Conservation (phyloP, 2,113 vertebrate genomes). For the Parus major region DNA sequence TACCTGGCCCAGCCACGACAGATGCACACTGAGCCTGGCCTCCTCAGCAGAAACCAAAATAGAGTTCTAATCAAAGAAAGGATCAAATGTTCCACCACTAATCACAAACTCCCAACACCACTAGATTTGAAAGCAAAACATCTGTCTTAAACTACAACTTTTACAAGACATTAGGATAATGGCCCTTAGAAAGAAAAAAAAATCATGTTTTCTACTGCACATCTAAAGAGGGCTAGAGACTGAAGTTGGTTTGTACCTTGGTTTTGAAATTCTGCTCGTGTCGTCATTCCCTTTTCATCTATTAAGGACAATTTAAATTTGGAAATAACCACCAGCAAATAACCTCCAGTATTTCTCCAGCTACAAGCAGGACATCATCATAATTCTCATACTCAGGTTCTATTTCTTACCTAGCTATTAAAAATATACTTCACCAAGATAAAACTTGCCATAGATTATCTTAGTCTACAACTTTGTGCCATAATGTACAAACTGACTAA, state of each 20-base stretch:
- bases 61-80: background rate
- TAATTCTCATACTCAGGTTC: background rate
- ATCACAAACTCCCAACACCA: background rate
- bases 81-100: background rate
- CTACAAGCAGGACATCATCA: background rate
- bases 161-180: background rate
- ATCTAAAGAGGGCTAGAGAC: background rate
- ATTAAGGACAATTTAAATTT: background rate
- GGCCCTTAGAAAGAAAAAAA: background rate
- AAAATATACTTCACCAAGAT: background rate
- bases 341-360: background rate
- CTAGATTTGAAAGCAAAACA: background rate
- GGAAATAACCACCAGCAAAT: background rate
- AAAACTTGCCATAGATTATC: background rate
- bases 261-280: background rate
- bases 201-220: background rate
- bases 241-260: background rate
- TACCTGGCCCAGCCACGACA: background rate
- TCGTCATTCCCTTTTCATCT: background rate
- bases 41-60: background rate
- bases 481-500: background rate
- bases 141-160: background rate
- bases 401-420: background rate
- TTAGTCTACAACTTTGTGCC: background rate
- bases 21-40: background rate